Percentiles rank a stretch among this genome's conserved stretches.
Conservation (phyloP, 2,797 vertebrate genomes). For the Lutjanus argentimaculatus region DNA sequence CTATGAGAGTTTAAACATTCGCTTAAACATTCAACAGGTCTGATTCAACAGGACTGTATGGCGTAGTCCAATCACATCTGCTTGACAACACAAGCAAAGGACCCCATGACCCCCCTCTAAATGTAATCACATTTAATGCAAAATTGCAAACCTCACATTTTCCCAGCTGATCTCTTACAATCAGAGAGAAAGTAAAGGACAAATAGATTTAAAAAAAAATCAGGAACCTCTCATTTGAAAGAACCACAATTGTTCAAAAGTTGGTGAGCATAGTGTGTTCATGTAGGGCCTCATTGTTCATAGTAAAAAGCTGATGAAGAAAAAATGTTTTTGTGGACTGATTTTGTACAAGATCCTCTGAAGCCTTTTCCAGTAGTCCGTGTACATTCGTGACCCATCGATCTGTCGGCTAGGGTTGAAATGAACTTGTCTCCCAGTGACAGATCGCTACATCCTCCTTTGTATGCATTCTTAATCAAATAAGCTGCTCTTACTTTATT, state of each 20-base stretch:
- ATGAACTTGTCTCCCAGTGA: slow-evolving; percentile 62
- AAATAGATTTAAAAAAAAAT: too few species aligned
- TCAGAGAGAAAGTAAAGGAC: background rate
- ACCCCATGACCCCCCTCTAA: background rate
- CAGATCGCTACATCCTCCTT: slow-evolving; percentile 57
- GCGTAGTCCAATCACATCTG: background rate
- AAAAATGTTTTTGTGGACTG: background rate
- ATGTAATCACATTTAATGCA: slow-evolving; percentile 4
- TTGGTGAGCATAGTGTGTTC: too few species aligned
- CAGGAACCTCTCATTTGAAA: too few species aligned
- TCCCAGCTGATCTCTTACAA: background rate
- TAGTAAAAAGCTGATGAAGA: background rate
- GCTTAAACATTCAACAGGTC: background rate
- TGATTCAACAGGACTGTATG: background rate
- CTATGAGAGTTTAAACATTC: background rate
- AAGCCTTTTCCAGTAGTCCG: slow-evolving; percentile 10
- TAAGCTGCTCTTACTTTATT: slow-evolving; percentile 78
- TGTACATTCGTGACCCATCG: slow-evolving; percentile 10
- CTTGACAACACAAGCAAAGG: slow-evolving; percentile 5
- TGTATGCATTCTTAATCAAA: slow-evolving; percentile 81
- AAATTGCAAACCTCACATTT: background rate
- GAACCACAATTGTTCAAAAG: too few species aligned
- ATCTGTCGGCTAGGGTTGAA: slow-evolving; percentile 35
- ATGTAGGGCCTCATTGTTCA: background rate
- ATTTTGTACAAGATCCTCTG: slow-evolving; percentile 1